phyloP scores from a whole-genome alignment of 2,113 vertebrate species.

The Platichthys flesus region DNA sequence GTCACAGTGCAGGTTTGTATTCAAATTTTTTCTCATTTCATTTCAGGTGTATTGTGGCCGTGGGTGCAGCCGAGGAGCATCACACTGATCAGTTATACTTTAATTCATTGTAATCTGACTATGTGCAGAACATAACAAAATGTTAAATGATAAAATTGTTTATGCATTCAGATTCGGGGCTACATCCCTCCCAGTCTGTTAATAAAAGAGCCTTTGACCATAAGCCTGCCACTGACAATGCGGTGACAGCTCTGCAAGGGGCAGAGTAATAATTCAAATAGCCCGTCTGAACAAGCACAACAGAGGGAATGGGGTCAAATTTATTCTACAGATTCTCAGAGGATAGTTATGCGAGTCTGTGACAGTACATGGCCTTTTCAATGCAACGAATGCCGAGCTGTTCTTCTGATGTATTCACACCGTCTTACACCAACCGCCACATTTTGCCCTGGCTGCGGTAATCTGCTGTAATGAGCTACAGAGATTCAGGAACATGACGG shows the following conservation, averaged over 20 bases:
- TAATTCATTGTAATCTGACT: constrained; percentile 27
- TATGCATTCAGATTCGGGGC: constrained; percentile 18
- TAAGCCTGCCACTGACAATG: background rate
- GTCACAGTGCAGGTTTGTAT: constrained; percentile 5
- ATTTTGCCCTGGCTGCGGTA: constrained; percentile 29
- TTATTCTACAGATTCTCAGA: constrained; percentile 23
- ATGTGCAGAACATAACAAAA: constrained; percentile 4
- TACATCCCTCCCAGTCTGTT: constrained; percentile 21
- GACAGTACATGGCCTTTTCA: constrained; percentile 31
- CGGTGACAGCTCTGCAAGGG: constrained; percentile 13
- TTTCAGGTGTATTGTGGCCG: background rate
- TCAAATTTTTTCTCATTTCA: constrained; percentile 7
- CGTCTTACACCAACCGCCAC: constrained; percentile 17
- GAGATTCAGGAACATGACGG: constrained; percentile 23
- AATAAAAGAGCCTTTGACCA: constrained; percentile 15
- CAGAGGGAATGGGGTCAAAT: background rate
- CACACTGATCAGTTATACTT: constrained; percentile 9
- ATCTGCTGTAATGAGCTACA: constrained; percentile 52
- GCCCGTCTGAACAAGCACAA: constrained; percentile 16
- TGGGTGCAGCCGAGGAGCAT: background rate
- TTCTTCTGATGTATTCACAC: constrained; percentile 27
- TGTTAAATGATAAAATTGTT: constrained; percentile 23
- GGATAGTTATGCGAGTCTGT: constrained; percentile 2
- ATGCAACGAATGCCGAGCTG: background rate
- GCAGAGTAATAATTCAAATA: constrained; percentile 30